A percentile compares a stretch with the other conserved stretches of the same genome.
Evolutionary conservation across 2,113 vertebrate genomes (phyloP).

Genomic region (Anser brachyrhynchus): DNA sequence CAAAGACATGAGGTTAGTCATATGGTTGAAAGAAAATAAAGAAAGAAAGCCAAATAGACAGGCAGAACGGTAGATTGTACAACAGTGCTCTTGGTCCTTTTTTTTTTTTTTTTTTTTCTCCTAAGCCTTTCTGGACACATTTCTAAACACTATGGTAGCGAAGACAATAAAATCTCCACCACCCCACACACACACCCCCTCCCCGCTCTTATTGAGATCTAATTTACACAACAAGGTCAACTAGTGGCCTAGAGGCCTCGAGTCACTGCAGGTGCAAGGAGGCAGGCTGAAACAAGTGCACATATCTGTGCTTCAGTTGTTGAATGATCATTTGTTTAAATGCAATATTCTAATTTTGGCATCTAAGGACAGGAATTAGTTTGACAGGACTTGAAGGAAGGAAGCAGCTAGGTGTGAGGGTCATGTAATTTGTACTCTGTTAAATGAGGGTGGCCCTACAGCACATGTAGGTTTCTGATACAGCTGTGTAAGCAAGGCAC

Average conservation of each 20-base stretch:
- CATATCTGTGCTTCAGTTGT: neutral
- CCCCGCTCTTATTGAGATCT: conserved; percentile 9
- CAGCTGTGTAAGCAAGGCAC: neutral
- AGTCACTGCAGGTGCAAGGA: conserved; percentile 26
- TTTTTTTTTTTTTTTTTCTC: neutral
- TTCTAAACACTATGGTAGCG: conserved; percentile 48
- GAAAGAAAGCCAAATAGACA: conserved; percentile 34
- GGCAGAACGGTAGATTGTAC: neutral
- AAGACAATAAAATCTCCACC: neutral
- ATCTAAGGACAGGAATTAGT: neutral
- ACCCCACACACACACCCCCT: too few relatives aligned
- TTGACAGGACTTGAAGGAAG: neutral
- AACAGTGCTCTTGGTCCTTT: conserved; percentile 6
- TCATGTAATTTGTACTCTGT: neutral
- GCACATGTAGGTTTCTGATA: neutral
- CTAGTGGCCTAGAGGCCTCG: conserved; percentile 1
- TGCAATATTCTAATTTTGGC: neutral
- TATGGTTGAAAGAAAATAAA: conserved; percentile 62
- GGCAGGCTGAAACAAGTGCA: neutral
- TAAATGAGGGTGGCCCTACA: neutral
- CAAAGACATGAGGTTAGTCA: conserved; percentile 54
- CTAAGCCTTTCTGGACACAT: conserved; percentile 41
- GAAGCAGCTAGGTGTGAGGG: neutral
- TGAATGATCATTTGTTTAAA: conserved; percentile 37
- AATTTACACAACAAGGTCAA: conserved; percentile 52